Conservation (phyloP, 2,113 vertebrate species). For the Australoheros scitulus region DNA sequence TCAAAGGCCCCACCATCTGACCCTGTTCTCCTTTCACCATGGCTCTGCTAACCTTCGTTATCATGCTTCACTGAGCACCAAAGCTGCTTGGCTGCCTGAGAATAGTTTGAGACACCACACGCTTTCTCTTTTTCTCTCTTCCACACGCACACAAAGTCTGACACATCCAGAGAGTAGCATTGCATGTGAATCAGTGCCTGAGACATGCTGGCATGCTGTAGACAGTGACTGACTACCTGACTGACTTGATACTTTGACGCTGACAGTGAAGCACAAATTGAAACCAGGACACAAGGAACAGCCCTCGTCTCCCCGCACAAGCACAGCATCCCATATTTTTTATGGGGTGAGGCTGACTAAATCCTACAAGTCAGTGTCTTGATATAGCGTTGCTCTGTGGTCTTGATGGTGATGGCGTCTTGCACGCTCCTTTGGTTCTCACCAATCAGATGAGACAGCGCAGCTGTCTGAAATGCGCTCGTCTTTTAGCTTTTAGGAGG, state of each 20-base stretch:
- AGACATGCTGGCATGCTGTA: slow-evolving; percentile 19
- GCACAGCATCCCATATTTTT: slow-evolving; percentile 23
- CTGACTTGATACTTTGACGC: slow-evolving; percentile 49
- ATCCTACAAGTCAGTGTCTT: slow-evolving; percentile 46
- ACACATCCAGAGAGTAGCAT: slow-evolving; percentile 38
- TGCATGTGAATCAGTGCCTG: slow-evolving; percentile 50
- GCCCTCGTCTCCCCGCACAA: neutral
- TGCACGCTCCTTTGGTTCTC: slow-evolving; percentile 14
- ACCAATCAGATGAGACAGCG: slow-evolving; percentile 34
- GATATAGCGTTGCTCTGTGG: neutral
- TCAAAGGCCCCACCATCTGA: slow-evolving; percentile 46
- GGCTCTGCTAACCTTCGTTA: slow-evolving; percentile 65
- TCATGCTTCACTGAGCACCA: slow-evolving; percentile 63
- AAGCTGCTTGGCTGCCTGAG: slow-evolving; percentile 53
- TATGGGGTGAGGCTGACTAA: slow-evolving; percentile 48
- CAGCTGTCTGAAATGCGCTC: slow-evolving; percentile 21
- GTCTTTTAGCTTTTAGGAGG: slow-evolving; percentile 47
- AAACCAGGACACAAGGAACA: slow-evolving; percentile 21
- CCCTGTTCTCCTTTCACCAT: slow-evolving; percentile 34
- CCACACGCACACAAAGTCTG: slow-evolving; percentile 31
- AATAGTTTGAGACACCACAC: slow-evolving; percentile 34
- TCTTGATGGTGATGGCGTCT: slow-evolving; percentile 26
- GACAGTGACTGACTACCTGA: slow-evolving; percentile 41
- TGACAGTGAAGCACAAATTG: slow-evolving; percentile 41
- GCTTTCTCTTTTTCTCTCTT: neutral